Base-by-base conservation (phyloP, 2,113 vertebrate genomes). In the Podarcis muralis region DNA sequence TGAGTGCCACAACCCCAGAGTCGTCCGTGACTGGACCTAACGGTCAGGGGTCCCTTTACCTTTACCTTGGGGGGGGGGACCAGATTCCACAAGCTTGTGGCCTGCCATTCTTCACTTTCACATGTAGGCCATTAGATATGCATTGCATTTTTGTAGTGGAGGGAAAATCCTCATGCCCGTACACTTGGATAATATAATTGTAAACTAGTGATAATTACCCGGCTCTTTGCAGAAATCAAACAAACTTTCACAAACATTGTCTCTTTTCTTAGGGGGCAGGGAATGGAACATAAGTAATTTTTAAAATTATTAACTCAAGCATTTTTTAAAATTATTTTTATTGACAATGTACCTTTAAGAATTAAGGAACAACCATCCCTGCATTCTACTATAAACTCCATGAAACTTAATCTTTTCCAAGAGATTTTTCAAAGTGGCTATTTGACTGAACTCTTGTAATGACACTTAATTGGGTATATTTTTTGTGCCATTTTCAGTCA, bases 361-460 rank as follows among this genome's bases (percentile, higher is more conserved):
- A 94, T 62, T 92, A 88, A 93, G 30, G 16, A 48, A 87, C 88
- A 88, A 22, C 78, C 90, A 75, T 20, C 66, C 12, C 71, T 86
- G 12, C 62, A 83, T 88, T 81, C 85, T 89, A 37, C 11, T 84
- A 37, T 91, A 91, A 90, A 89, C 79, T 92, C 81, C 83, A 6
- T 88, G 83, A 93, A 95, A 94, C 57, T 59, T 93, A 89, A 3
- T 92, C 92, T 87, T 40, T 91, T 92, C 37, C 53, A 71, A 92
- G 80, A 90, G 53, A 91, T 40, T 92, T 90, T 93, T 91, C 89
- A 88, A 94, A 94, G 80, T 18, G 0, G 3, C 1, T 16, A 0
- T 94, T 94, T 94, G 85, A 92, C 84, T 90, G 53, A 95, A 94
- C 84, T 91, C 62, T 89, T 87, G 77, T 95, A 95, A 94, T 94